phyloP scores from a whole-genome alignment of 2,113 vertebrate species.

The Rhabdornis inornatus region DNA sequence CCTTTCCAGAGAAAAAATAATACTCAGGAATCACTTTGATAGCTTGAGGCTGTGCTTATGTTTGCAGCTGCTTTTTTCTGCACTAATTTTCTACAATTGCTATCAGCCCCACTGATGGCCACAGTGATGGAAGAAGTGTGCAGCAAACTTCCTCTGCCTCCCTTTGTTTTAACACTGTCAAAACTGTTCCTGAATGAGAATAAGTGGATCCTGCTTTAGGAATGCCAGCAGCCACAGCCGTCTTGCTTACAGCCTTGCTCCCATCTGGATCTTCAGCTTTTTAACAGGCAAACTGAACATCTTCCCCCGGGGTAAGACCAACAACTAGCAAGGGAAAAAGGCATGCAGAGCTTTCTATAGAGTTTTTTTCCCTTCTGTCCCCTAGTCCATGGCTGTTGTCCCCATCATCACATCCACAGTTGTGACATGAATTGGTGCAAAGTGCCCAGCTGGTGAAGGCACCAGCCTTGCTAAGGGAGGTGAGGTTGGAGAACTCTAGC shows the following conservation, averaged over 20 bases:
- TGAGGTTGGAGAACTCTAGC: neutral
- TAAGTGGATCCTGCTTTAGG: neutral
- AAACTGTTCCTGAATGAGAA: neutral
- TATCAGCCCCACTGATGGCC: neutral
- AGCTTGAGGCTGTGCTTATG: neutral
- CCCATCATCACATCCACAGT: accelerated
- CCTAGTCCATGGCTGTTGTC: neutral
- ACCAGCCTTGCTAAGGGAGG: neutral
- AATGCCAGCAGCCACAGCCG: neutral
- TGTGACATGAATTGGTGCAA: neutral
- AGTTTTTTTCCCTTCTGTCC: neutral
- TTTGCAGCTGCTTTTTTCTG: neutral
- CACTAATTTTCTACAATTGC: neutral
- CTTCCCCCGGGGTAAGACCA: neutral
- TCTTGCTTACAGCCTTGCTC: neutral
- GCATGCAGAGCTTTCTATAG: accelerated
- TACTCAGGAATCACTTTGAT: neutral
- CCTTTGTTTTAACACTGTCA: neutral
- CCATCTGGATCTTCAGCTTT: neutral
- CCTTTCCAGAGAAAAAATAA: neutral
- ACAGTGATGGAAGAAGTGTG: neutral
- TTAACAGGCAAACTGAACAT: neutral
- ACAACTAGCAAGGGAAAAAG: neutral
- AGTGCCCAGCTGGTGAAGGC: neutral
- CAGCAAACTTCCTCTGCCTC: neutral